Evolutionary conservation across 2,113 vertebrate genomes (phyloP).

Genomic region (human (Homo sapiens)): GRCh38 chr3:117795501-117796000

Average conservation of each 20-base stretch:
- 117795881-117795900: not conserved
- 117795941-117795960: not conserved
- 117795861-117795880: not conserved
- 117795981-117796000: not conserved
- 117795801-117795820: not conserved
- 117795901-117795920: not conserved
- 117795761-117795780: not conserved
- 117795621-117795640: not conserved
- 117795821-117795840: not conserved
- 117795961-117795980: not conserved
- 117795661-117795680: not conserved
- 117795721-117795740: not conserved
- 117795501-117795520: not conserved
- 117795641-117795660: not conserved
- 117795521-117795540: not conserved
- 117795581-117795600: not conserved
- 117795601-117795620: not conserved
- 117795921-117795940: not conserved
- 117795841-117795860: not conserved
- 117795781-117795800: not conserved
- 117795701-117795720: not conserved
- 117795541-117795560: not conserved
- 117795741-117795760: not conserved
- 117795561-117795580: not conserved
- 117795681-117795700: not conserved